Percentiles rank a stretch among this genome's conserved stretches.
phyloP scores from a whole-genome alignment of 2,113 vertebrate species.

The Bubo bubo region DNA sequence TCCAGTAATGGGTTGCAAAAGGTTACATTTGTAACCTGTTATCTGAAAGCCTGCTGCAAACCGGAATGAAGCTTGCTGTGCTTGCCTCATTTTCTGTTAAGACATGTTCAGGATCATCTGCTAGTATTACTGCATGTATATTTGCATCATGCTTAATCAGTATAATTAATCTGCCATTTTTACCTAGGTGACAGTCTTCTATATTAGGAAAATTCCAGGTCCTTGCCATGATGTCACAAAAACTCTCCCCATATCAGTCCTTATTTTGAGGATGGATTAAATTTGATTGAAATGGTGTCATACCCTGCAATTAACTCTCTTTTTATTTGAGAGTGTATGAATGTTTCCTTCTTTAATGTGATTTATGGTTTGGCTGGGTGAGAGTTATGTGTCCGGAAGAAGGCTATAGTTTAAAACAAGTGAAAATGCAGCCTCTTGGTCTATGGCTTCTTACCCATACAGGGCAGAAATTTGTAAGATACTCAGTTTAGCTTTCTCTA shows the following conservation, averaged over 20 bases:
- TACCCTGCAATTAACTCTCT: neutral
- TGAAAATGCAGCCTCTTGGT: neutral
- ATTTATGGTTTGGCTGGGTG: neutral
- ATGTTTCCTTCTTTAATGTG: neutral
- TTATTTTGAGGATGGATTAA: neutral
- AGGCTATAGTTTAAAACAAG: neutral
- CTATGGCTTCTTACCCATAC: neutral
- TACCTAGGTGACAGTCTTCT: neutral
- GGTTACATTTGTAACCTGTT: neutral
- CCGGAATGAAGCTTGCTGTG: neutral
- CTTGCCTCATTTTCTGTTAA: neutral
- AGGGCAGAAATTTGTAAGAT: neutral
- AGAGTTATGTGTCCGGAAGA: neutral
- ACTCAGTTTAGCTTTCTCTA: neutral
- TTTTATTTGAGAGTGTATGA: neutral
- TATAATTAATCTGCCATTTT: constrained; percentile 7
- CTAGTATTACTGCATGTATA: neutral
- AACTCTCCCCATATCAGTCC: neutral
- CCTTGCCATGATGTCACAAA: neutral
- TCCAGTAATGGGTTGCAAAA: neutral
- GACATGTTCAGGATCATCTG: neutral
- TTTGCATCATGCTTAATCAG: neutral
- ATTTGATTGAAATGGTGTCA: neutral
- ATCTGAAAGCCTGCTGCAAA: neutral
- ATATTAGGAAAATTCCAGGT: neutral